Base-by-base conservation (phyloP, 2,888 invertebrate species). In the Augiades crinisus region DNA sequence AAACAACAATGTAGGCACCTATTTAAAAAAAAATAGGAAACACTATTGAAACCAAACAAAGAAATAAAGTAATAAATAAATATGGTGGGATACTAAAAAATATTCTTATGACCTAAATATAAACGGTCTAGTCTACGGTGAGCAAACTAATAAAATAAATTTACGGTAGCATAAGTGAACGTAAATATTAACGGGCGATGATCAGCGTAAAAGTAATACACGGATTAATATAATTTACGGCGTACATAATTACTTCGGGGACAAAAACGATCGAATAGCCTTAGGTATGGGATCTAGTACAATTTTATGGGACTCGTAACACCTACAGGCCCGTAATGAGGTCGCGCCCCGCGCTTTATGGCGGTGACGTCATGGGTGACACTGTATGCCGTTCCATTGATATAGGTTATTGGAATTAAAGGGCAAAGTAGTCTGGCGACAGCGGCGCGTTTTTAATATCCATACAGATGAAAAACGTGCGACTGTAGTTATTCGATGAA, bases 281-380 rank as follows among this genome's bases (percentile, higher is more conserved):
- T 49, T 49, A 34, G 49, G 33, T 33, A 41, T 49, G 24, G 16
- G 33, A 24, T 41, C 31, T 24, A 3, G 49, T 41, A 41, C 33
- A 34, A 33, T 41, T 49, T 49, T 49, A 49, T 41, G 40, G 33
- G 21, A 34, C 40, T 41, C 41, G 33, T 41, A 41, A 41, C 49
- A 41, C 22, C 41, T 22, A 41, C 12, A 21, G 33, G 3, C 38
- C 40, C 22, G 33, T 41, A 49, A 49, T 49, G 41, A 49, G 49
- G 40, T 49, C 40, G 49, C 40, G 33, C 49, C 49, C 36, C 13
- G 47, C 33, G 40, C 7, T 49, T 49, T 41, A 49, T 16, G 41
- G 22, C 22, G 40, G 30, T 49, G 49, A 49, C 49, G 41, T 47
- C 47, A 47, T 30, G 16, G 16, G 31, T 12, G 47, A 19, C 31